Conservation (phyloP, 2,113 vertebrate species). For the Crotalus viridis region DNA sequence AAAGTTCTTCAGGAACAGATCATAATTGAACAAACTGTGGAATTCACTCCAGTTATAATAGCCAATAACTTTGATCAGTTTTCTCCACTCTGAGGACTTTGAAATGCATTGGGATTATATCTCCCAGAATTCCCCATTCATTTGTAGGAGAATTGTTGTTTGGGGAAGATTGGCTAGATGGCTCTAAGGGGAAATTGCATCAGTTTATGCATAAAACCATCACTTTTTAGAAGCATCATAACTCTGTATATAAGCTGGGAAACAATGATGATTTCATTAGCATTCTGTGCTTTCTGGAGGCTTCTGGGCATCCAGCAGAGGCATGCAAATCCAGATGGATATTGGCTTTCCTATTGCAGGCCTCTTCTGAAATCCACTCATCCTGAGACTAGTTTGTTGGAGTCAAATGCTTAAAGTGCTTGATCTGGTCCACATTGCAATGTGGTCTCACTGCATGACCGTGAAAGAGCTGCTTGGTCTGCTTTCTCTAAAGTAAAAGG, state of each 20-base stretch:
- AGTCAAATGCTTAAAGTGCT: not conserved
- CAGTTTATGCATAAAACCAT: not conserved
- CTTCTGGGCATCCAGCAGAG: not conserved
- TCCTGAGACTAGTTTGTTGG: not conserved
- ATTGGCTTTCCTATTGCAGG: not conserved
- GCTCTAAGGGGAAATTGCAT: not conserved
- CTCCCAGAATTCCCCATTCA: not conserved
- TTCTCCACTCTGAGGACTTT: not conserved
- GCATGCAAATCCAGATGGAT: not conserved
- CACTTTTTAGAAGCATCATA: not conserved
- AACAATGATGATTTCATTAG: not conserved
- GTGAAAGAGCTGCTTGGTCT: not conserved
- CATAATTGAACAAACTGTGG: not conserved
- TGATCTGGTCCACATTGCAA: not conserved
- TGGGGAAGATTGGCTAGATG: not conserved
- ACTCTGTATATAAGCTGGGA: not conserved
- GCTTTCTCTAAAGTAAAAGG: not conserved
- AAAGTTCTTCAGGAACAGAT: not conserved
- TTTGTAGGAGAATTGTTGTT: not conserved
- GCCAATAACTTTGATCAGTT: not conserved
- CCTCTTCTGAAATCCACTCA: not conserved
- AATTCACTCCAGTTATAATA: not conserved
- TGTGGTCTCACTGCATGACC: not conserved
- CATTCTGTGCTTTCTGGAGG: not conserved
- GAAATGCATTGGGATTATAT: not conserved